Evolutionary conservation across 2,797 vertebrate species (phyloP).

Genomic region (Chelon auratus): DNA sequence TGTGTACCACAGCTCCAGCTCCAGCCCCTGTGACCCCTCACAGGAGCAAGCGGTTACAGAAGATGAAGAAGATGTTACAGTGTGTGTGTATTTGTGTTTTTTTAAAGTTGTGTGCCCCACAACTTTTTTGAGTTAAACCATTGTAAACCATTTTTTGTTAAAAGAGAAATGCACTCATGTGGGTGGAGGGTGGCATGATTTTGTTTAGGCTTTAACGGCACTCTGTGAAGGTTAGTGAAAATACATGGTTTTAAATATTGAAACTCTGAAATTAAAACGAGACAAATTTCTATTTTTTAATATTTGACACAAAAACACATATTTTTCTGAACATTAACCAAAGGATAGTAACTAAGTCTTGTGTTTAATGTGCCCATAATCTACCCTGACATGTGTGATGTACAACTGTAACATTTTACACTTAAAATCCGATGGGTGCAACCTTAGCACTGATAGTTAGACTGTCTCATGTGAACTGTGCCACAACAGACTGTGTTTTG

Average conservation of each 20-base stretch:
- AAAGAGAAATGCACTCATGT: too few species aligned
- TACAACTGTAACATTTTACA: not conserved
- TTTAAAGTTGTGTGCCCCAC: too few species aligned
- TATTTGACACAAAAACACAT: not conserved
- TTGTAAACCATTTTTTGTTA: too few species aligned
- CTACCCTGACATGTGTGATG: not conserved
- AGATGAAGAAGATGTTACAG: too few species aligned
- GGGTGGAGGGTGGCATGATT: not conserved
- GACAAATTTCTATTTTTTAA: not conserved
- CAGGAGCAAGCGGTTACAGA: too few species aligned
- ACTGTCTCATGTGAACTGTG: conserved; percentile 12
- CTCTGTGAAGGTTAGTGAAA: not conserved
- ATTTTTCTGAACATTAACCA: too few species aligned
- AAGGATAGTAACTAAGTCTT: not conserved
- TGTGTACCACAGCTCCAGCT: too few species aligned
- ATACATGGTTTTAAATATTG: too few species aligned
- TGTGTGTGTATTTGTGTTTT: too few species aligned
- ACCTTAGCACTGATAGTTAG: not conserved
- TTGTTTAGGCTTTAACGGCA: not conserved
- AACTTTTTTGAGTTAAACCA: too few species aligned
- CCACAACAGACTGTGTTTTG: conserved; percentile 40
- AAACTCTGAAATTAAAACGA: too few species aligned
- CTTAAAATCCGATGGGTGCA: not conserved
- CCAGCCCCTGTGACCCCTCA: too few species aligned
- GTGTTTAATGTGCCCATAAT: not conserved